Percentiles rank a stretch among this genome's conserved stretches.
Evolutionary conservation across 2,797 vertebrate genomes (phyloP).

Genomic region (Rhodeus uyekii): DNA sequence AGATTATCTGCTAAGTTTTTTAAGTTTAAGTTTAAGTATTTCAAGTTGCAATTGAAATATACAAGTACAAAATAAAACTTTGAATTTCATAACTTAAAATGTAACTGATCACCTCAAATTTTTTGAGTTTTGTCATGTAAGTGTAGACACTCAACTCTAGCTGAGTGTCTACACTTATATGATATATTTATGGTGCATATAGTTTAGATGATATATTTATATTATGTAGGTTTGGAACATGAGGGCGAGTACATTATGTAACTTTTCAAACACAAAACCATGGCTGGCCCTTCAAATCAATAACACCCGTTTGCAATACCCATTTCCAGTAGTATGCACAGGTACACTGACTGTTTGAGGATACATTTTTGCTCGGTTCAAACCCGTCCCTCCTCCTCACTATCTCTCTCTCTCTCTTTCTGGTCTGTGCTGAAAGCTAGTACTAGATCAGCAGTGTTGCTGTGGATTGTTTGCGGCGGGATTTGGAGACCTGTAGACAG

Average conservation of each 20-base stretch:
- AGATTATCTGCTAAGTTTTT: too few species aligned
- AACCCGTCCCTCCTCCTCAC: background rate
- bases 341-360: background rate
- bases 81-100: too few species aligned
- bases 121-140: too few species aligned
- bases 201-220: too few species aligned
- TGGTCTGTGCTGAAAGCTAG: conserved; percentile 47
- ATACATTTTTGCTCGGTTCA: conserved; percentile 24
- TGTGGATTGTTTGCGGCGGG: conserved; percentile 56
- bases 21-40: too few species aligned
- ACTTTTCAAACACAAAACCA: background rate
- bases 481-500: conserved; percentile 59
- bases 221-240: background rate
- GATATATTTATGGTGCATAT: background rate
- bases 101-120: too few species aligned
- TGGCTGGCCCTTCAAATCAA: conserved; percentile 5
- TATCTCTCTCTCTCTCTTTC: conserved; percentile 16
- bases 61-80: too few species aligned
- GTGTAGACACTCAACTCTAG: too few species aligned
- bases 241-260: background rate
- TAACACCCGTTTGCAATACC: conserved; percentile 3
- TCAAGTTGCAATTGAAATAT: too few species aligned
- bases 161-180: background rate
- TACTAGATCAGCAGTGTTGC: conserved; percentile 57
- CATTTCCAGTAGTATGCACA: conserved; percentile 4